Percentiles rank a stretch among this genome's conserved stretches.
Conservation (phyloP, 2,113 vertebrate species). For the Alouatta palliata region DNA sequence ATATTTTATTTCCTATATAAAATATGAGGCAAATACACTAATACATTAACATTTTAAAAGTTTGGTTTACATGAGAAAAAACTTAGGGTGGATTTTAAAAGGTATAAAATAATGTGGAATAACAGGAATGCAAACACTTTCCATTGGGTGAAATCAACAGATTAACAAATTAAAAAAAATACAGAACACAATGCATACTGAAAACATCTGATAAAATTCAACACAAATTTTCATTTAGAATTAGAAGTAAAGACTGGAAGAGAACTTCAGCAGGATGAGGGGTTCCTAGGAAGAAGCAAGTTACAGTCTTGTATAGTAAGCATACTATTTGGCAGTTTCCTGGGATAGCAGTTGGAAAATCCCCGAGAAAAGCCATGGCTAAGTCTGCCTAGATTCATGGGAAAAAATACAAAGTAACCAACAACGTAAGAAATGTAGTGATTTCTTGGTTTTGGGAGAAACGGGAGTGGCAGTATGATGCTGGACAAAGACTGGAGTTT, state of each 20-base stretch:
- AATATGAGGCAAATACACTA: background rate
- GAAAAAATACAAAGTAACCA: background rate
- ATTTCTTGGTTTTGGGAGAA: background rate
- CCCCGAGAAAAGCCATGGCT: background rate
- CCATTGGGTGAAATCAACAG: background rate
- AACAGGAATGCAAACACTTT: background rate
- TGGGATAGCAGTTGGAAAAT: background rate
- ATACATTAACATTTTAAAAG: background rate
- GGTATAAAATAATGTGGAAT: background rate
- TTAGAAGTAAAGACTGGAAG: background rate
- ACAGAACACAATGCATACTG: background rate
- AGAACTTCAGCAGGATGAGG: background rate
- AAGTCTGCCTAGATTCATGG: background rate
- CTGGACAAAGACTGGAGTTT: background rate
- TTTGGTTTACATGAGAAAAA: background rate
- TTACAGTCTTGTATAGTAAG: background rate
- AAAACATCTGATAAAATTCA: background rate
- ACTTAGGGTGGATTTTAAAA: background rate
- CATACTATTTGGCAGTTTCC: background rate
- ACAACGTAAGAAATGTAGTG: background rate
- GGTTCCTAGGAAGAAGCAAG: background rate
- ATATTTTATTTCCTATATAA: slow-evolving; percentile 21
- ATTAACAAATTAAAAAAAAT: background rate
- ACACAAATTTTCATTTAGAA: background rate
- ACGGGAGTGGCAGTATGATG: no score